Evolutionary conservation across 2,113 vertebrate species (phyloP), one percentile per base, ranked within the genome.

Genomic region (Saimiri boliviensis): DNA sequence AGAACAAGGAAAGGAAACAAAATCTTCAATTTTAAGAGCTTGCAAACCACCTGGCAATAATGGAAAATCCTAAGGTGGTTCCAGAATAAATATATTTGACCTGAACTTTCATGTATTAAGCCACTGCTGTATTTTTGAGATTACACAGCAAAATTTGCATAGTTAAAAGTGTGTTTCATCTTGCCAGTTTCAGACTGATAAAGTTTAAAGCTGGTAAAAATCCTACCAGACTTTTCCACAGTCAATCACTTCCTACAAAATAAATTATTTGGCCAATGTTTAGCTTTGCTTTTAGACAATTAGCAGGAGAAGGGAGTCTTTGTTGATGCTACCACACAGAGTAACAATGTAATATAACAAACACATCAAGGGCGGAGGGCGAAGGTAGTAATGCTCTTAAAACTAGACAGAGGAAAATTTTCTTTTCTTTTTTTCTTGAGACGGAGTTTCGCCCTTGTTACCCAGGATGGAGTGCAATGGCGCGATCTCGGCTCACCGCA

Each of bases 1-100:
- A 86, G 79, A 96, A 74, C 20, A 96, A 96, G 66, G 32, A 92
- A 95, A 91, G 25, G 40, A 97, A 96, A 94, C 52, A 95, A 96
- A 89, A 95, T 73, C 17, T 30, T 49, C 40, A 45, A n/a, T 54
- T 42, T 8, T 40, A 79, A n/a, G 9, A 85, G 42, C 8, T 89
- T 84, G 23, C 12, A 30, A 19, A 10, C 35, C n/a, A 37, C 49
- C 45, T 40, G 54, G 40, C 40, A 87, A n/a, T 35, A 21, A 81
- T 8, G 42, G 9, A 37, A 77, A 95, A 79, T 10, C 30, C 92
- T 52, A 11, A 71, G 32, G 56, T 66, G 14, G 45, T 71, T 82
- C 70, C 42, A 88, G 49, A 91, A 89, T 80, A 42, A 80, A 73
- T 58, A 12, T 25, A 70, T 40, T 40, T 81, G 63, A 92, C 32